Evolutionary conservation across 1,140 invertebrate genomes (phyloP).

Genomic region (Drosophila bifasciata): DNA sequence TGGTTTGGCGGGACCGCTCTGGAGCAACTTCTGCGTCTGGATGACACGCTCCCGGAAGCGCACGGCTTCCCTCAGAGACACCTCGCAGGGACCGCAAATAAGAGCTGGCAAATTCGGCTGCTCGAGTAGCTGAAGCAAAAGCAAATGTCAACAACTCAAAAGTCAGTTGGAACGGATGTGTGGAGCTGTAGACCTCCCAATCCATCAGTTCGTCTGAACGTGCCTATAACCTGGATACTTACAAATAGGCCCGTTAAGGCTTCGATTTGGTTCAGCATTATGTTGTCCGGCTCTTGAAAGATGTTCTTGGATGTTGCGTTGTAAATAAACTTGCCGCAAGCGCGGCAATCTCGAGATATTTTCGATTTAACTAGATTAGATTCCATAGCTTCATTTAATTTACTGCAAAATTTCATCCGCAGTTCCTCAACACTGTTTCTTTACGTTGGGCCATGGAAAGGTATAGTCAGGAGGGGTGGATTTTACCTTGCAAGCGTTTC

Average conservation of each 20-base stretch:
- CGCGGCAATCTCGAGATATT: constrained; percentile 41
- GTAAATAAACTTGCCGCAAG: constrained; percentile 61
- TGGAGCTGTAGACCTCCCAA: neutral
- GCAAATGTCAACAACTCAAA: neutral
- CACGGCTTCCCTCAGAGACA: constrained; percentile 49
- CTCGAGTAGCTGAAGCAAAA: constrained; percentile 36
- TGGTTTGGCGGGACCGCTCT: constrained; percentile 12
- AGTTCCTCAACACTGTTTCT: no score
- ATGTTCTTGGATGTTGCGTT: constrained; percentile 32
- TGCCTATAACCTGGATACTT: constrained; percentile 14
- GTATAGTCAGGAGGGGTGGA: no score
- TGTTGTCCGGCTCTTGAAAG: constrained; percentile 46
- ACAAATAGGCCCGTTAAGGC: constrained; percentile 61
- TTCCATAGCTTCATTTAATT: neutral
- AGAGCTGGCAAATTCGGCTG: constrained; percentile 31
- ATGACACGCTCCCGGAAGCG: constrained; percentile 60
- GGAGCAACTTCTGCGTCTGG: constrained; percentile 49
- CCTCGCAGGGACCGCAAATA: constrained; percentile 64
- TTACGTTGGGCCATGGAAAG: no score
- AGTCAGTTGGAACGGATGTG: no score
- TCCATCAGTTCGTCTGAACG: constrained; percentile 28
- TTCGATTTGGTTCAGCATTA: constrained; percentile 65
- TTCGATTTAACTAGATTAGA: no score
- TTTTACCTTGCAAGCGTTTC: no score
- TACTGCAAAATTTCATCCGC: no score